A percentile compares a stretch with the other conserved stretches of the same genome.
These are phyloP conservation scores for Catocala sponsa DNA, from an alignment of 2,888 invertebrate genomes.

Conservation along the genomic window DNA sequence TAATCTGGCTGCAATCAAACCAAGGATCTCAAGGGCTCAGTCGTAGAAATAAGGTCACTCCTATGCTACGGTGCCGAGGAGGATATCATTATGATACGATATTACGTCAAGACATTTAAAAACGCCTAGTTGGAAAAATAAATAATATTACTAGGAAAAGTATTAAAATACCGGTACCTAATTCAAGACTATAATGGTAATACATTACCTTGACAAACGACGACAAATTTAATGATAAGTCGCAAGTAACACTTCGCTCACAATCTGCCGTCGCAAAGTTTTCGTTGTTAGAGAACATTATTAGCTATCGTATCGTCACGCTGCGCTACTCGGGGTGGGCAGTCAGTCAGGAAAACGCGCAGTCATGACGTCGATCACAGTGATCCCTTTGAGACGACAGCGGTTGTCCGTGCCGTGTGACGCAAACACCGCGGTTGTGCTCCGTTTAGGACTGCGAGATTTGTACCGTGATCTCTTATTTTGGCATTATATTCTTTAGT, in stretches of 20 bases:
- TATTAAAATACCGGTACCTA: too few species aligned
- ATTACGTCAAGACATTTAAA: too few species aligned
- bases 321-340: slow-evolving; percentile 32
- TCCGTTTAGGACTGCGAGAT: slow-evolving; percentile 51
- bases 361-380: slow-evolving; percentile 82
- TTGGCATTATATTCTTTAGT: too few species aligned
- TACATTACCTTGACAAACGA: too few species aligned
- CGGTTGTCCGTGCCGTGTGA: slow-evolving; percentile 71
- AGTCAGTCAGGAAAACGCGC: slow-evolving; percentile 54
- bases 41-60: too few species aligned
- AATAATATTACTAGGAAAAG: too few species aligned
- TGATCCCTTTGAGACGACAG: slow-evolving; percentile 82
- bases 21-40: too few species aligned
- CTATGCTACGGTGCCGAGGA: too few species aligned
- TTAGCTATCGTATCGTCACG: slow-evolving; percentile 30
- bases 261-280: not conserved
- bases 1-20: too few species aligned
- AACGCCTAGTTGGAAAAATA: too few species aligned
- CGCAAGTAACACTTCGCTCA: not conserved
- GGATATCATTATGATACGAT: too few species aligned
- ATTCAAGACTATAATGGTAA: too few species aligned
- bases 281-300: slow-evolving; percentile 1
- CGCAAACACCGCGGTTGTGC: slow-evolving; percentile 68
- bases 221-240: not conserved
- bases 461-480: slow-evolving; percentile 4